These are phyloP conservation scores for Pachydiplax longipennis DNA, from an alignment of 2,888 invertebrate genomes.

Conservation along the genomic window DNA sequence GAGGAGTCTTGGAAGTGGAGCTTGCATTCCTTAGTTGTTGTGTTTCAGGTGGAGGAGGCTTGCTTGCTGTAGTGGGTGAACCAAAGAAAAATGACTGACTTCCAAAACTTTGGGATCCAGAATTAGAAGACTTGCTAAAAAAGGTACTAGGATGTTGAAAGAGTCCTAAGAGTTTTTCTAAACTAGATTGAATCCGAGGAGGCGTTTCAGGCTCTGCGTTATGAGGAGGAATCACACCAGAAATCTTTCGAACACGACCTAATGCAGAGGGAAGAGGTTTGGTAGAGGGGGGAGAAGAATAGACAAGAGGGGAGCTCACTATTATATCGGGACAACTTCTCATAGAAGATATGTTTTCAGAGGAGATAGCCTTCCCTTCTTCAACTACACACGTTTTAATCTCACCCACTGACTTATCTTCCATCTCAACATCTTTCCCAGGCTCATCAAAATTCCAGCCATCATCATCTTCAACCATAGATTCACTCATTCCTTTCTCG, in stretches of 20 bases:
- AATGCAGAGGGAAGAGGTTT: not conserved
- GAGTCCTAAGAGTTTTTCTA: constrained; percentile 71
- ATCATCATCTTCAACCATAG: constrained; percentile 15
- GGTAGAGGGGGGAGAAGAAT: not conserved
- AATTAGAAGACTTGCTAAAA: constrained; percentile 45
- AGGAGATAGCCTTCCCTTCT: not conserved
- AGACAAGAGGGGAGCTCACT: not conserved
- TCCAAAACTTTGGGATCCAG: not conserved
- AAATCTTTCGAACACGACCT: constrained; percentile 66
- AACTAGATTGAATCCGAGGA: constrained; percentile 65
- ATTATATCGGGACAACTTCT: not conserved
- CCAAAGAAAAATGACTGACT: not conserved
- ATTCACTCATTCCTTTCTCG: not conserved
- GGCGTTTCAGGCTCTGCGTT: constrained; percentile 60
- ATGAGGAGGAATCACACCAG: constrained; percentile 66
- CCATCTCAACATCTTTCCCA: not conserved
- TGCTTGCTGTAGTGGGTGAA: not conserved
- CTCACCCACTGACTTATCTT: not conserved
- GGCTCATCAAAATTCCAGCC: not conserved
- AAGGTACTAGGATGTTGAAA: constrained; percentile 66
- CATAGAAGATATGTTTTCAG: not conserved
- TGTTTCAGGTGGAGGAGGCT: not conserved
- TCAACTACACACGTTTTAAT: not conserved
- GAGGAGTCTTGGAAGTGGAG: not conserved
- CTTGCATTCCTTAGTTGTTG: not conserved